Evolutionary conservation across 1,140 invertebrate species (phyloP).

Genomic region (Neodiprion pinetum): DNA sequence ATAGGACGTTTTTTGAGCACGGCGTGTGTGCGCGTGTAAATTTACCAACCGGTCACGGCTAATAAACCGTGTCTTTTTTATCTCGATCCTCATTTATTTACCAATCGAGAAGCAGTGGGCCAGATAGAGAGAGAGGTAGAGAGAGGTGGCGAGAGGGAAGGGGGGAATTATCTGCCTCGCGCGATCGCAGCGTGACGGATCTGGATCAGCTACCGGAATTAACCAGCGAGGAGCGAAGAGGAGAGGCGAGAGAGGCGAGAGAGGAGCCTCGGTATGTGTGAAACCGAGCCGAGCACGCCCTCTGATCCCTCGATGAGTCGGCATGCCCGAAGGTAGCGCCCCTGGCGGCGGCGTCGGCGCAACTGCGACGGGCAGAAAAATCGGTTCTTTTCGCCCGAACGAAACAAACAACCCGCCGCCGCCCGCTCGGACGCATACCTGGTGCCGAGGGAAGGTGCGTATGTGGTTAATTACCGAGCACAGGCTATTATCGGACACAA

Average conservation of each 20-base stretch:
- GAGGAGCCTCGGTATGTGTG: neutral
- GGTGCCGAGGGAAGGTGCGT: too few species aligned
- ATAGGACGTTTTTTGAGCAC: neutral
- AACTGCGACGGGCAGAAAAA: neutral
- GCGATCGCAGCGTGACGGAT: constrained; percentile 6
- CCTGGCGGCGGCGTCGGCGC: neutral
- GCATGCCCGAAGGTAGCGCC: neutral
- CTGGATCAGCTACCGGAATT: constrained; percentile 7
- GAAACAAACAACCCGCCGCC: neutral
- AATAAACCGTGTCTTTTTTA: constrained; percentile 29
- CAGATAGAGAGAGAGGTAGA: constrained; percentile 11
- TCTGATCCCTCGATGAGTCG: constrained; percentile 4
- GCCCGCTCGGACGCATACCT: neutral
- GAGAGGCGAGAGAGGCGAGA: too few species aligned
- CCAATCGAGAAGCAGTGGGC: neutral
- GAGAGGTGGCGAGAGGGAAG: constrained; percentile 17
- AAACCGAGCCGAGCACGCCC: constrained; percentile 3
- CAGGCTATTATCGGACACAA: constrained; percentile 6
- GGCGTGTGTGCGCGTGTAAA: constrained; percentile 19
- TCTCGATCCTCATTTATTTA: constrained; percentile 16
- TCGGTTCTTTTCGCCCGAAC: neutral
- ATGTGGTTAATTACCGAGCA: neutral
- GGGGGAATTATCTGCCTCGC: constrained; percentile 12
- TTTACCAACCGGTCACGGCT: constrained; percentile 29
- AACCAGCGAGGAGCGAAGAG: neutral